Conservation (phyloP, 2,113 vertebrate species). For the Sterrhoptilus dennistouni region DNA sequence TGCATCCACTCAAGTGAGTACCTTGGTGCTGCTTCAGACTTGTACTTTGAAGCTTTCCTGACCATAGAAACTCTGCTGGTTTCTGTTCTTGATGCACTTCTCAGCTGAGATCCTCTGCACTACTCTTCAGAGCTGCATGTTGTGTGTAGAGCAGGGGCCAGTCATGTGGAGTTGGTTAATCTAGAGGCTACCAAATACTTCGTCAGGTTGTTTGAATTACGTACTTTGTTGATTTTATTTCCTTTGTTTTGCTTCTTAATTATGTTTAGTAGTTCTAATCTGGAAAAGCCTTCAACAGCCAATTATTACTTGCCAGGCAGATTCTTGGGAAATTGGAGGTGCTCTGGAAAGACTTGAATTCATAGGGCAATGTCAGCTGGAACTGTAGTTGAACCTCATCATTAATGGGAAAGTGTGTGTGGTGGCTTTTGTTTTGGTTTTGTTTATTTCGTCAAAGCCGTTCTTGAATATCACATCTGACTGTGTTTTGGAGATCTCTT, state of each 20-base stretch:
- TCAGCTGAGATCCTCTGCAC: neutral
- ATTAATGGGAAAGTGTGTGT: neutral
- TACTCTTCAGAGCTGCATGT: neutral
- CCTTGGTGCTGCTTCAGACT: neutral
- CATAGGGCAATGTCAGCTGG: neutral
- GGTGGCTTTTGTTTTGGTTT: neutral
- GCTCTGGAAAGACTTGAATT: neutral
- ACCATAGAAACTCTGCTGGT: neutral
- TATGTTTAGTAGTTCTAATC: neutral
- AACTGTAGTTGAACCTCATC: neutral
- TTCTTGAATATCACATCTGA: neutral
- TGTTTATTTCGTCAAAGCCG: neutral
- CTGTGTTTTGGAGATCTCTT: neutral
- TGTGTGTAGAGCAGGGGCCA: neutral
- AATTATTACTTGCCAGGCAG: neutral
- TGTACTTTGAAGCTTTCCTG: neutral
- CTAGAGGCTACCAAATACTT: neutral
- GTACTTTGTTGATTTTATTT: neutral
- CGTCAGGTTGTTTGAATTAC: neutral
- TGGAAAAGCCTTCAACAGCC: neutral
- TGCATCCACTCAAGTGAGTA: conserved; percentile 95
- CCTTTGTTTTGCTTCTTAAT: neutral
- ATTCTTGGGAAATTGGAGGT: neutral
- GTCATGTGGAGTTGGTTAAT: neutral
- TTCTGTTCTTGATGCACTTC: neutral